Evolutionary conservation across 2,888 invertebrate species (phyloP).

Genomic region (Noctua janthina): DNA sequence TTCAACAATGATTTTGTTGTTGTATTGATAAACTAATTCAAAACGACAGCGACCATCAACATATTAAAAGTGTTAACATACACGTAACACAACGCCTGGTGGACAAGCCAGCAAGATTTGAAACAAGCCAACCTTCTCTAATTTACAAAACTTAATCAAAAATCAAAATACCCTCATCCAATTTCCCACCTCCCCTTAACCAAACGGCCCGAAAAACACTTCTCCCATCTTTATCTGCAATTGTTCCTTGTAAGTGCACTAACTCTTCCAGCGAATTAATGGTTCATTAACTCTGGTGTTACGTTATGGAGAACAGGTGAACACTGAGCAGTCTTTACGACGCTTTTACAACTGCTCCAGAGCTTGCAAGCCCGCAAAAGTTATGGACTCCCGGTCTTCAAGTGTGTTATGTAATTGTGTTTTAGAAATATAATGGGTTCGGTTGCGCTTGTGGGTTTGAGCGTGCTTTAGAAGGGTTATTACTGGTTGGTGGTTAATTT

Average conservation of each 20-base stretch:
- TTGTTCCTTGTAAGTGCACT: slow-evolving; percentile 62
- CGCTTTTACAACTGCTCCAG: slow-evolving; percentile 63
- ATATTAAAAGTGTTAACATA: neutral
- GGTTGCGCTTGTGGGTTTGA: slow-evolving; percentile 35
- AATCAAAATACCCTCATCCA: slow-evolving; percentile 25
- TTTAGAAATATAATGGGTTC: slow-evolving; percentile 64
- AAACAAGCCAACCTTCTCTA: neutral
- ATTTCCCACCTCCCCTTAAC: slow-evolving; percentile 23
- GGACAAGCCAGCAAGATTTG: neutral
- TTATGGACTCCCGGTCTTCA: slow-evolving; percentile 62
- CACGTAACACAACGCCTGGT: neutral
- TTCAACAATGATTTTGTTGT: neutral
- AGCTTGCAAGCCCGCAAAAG: slow-evolving; percentile 58
- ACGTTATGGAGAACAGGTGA: slow-evolving; percentile 58
- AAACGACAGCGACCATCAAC: neutral
- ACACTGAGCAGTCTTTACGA: slow-evolving; percentile 64
- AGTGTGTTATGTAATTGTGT: slow-evolving; percentile 66
- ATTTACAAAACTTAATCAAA: slow-evolving; percentile 12
- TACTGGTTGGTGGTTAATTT: slow-evolving; percentile 21
- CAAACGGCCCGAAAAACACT: slow-evolving; percentile 60
- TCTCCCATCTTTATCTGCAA: slow-evolving; percentile 56
- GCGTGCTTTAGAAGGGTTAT: slow-evolving; percentile 31
- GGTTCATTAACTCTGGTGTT: slow-evolving; percentile 65
- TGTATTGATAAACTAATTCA: neutral
- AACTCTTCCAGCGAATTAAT: slow-evolving; percentile 67